phyloP scores from a whole-genome alignment of 2,888 invertebrate genomes.

The Melanargia galathea region DNA sequence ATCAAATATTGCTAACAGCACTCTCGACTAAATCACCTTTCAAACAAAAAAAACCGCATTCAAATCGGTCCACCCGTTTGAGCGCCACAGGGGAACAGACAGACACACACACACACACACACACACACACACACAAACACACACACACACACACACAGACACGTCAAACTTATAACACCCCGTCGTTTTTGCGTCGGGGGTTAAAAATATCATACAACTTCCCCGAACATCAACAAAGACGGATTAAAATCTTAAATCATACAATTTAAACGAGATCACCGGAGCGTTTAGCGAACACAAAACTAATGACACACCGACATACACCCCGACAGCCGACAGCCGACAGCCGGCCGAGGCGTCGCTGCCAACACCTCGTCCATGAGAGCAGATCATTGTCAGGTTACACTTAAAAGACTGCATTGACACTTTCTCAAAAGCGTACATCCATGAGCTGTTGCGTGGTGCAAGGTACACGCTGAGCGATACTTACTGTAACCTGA shows the following conservation, averaged over 20 bases:
- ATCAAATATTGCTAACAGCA: no score
- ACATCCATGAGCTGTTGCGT: conserved; percentile 26
- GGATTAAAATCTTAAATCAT: conserved; percentile 24
- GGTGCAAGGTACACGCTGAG: conserved; percentile 29
- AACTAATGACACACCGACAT: conserved; percentile 20
- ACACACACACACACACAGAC: no score
- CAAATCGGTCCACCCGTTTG: no score
- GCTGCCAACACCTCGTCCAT: conserved; percentile 12
- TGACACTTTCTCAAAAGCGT: conserved; percentile 47
- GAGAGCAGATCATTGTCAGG: conserved; percentile 32
- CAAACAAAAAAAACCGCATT: no score
- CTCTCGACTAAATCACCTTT: no score
- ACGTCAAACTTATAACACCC: no score
- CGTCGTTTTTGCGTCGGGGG: no score
- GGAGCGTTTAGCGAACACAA: conserved; percentile 30
- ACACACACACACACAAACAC: no score
- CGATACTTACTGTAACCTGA: background rate
- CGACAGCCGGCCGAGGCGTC: conserved; percentile 13
- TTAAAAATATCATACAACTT: conserved; percentile 15
- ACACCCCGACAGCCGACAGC: background rate
- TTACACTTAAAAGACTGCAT: conserved; percentile 37
- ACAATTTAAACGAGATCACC: conserved; percentile 37
- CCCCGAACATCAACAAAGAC: conserved; percentile 17
- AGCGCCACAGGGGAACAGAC: no score
- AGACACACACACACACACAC: no score